Percentiles rank a stretch among this genome's conserved stretches.
These are phyloP conservation scores for Drosophila hamatofila DNA, from an alignment of 2,888 invertebrate species.

Conservation along the genomic window DNA sequence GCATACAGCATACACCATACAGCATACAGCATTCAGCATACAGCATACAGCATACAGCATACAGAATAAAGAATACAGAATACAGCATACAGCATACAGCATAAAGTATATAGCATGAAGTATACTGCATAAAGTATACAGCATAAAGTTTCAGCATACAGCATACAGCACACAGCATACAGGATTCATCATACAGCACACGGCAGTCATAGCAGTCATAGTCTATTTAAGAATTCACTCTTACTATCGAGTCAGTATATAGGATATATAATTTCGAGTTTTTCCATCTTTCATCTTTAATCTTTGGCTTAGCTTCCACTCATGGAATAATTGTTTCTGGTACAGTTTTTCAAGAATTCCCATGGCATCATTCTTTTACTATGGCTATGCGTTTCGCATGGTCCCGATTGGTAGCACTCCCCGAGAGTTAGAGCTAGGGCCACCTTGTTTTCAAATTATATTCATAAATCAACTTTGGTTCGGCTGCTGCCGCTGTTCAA, in stretches of 20 bases:
- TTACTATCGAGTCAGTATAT: too few species aligned
- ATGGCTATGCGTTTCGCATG: slow-evolving; percentile 6
- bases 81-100: too few species aligned
- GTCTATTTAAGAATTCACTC: too few species aligned
- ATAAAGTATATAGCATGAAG: too few species aligned
- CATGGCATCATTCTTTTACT: background rate
- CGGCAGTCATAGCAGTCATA: too few species aligned
- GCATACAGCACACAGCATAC: too few species aligned
- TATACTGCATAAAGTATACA: too few species aligned
- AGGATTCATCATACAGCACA: too few species aligned
- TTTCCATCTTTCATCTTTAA: background rate
- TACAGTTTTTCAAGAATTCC: slow-evolving; percentile 3
- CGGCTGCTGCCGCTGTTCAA: slow-evolving; percentile 34
- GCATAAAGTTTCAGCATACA: too few species aligned
- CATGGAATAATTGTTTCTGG: background rate
- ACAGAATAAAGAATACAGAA: too few species aligned
- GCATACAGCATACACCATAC: background rate
- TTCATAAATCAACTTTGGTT: slow-evolving; percentile 70
- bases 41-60: too few species aligned
- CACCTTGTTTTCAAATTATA: slow-evolving; percentile 51
- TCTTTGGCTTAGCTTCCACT: background rate
- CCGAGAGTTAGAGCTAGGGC: slow-evolving; percentile 5
- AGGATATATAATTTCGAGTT: background rate
- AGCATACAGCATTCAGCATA: too few species aligned
- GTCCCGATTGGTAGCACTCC: slow-evolving; percentile 8